Evolutionary conservation across 1,140 invertebrate genomes (phyloP), one percentile per base, ranked within the genome.

Genomic region (Meloidogyne chitwoodi): DNA sequence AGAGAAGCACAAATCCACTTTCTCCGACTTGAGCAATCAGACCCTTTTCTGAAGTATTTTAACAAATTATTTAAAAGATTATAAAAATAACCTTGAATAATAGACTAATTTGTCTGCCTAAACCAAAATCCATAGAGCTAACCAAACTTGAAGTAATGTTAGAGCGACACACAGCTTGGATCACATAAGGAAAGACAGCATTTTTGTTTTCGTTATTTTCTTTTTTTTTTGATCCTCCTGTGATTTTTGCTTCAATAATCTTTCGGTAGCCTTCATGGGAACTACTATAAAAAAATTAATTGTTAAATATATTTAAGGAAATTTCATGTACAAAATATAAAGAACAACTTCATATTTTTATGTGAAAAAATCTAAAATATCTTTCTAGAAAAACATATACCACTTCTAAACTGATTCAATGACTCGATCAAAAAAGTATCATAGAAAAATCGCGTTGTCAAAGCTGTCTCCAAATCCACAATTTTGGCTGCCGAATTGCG

Each of bases 71-170:
- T 48, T 10, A 24, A 27, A 24, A 38, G 1, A 14, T 19, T 34
- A 29, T 31, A 61, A 27, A 16, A 31, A 48, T 56, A 68, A 82
- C 81, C 80, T 68, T 82, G 63, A 41, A 71, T 67, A 62, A 80
- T 80, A 19, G 83, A 63, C 78, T 80, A 38, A 82, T 82, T 29
- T 80, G 79, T 19, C 74, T 70, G 6, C 79, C 79, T 10, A 84
- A 70, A 61, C 83, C 83, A 31, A 79, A 84, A 62, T 84, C 83
- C 14, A 83, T 80, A 16, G 80, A 83, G 76, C 83, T 85, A 10
- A 83, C 81, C 63, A 83, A 69, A 66, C 81, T 83, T 19, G 80
- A 80, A 27, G 83, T 83, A 64, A 83, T 83, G 38, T 77, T 77
- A 11, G 82, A 80, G 56, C 79, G 82, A 24, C 84, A 83, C 68